Conservation (phyloP, 2,797 vertebrate genomes). For the Neoniphon sammara region DNA sequence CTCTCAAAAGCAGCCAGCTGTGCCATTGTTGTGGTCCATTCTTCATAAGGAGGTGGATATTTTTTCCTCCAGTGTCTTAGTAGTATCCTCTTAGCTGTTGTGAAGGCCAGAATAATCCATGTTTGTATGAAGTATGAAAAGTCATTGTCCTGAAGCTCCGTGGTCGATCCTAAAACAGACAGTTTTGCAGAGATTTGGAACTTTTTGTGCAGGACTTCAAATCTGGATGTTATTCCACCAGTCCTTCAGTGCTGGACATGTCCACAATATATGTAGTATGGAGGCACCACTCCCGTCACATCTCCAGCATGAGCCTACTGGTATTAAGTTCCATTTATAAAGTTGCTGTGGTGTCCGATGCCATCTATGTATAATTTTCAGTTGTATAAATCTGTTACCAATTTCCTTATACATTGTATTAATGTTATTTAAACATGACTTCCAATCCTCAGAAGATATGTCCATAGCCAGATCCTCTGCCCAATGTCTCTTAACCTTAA, state of each 20-base stretch:
- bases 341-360: neutral
- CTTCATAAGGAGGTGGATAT: neutral
- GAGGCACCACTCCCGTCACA: neutral
- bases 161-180: neutral
- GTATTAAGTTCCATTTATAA: slow-evolving; percentile 1
- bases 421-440: no score
- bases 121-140: neutral
- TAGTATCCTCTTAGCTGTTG: neutral
- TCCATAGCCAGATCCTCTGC: neutral
- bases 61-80: neutral
- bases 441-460: no score
- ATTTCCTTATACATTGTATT: no score
- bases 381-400: neutral
- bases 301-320: neutral
- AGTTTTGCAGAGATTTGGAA: neutral
- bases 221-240: neutral
- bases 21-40: slow-evolving; percentile 1
- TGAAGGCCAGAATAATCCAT: neutral
- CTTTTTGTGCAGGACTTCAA: neutral
- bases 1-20: neutral
- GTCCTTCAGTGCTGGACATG: slow-evolving; percentile 1
- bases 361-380: neutral
- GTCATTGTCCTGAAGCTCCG: neutral
- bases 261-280: neutral
- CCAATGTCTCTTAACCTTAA: neutral